phyloP scores from a whole-genome alignment of 2,113 vertebrate species.

The Phylloscopus trochiloides region DNA sequence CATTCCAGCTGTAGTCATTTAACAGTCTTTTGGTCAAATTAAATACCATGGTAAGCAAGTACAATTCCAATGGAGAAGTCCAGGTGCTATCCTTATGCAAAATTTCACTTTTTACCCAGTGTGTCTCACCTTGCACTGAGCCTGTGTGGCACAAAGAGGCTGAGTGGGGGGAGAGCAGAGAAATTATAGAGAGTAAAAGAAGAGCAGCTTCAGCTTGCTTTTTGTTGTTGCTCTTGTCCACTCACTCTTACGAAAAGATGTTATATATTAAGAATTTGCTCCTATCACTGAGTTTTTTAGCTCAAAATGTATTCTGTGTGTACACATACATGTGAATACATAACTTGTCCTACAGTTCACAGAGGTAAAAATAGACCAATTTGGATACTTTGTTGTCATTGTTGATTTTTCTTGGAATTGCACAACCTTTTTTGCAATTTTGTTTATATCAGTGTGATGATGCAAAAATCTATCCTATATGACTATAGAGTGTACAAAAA shows the following conservation, averaged over 20 bases:
- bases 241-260: background rate
- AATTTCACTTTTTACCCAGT: background rate
- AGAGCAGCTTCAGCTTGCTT: background rate
- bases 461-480: background rate
- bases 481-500: background rate
- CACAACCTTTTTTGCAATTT: background rate
- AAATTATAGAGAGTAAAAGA: background rate
- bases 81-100: background rate
- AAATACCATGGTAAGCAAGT: background rate
- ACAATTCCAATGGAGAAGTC: background rate
- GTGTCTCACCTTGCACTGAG: background rate
- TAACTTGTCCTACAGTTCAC: background rate
- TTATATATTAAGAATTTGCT: background rate
- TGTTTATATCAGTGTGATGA: background rate
- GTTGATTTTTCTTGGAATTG: background rate
- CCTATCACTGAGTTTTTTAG: background rate
- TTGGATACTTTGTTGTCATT: background rate
- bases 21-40: background rate
- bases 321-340: background rate
- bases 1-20: background rate
- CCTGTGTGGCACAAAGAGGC: background rate
- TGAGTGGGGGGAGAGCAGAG: background rate
- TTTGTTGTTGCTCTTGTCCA: background rate
- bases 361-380: background rate
- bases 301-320: background rate